phyloP scores from a whole-genome alignment of 2,113 vertebrate species.

The Cheirogaleus medius region DNA sequence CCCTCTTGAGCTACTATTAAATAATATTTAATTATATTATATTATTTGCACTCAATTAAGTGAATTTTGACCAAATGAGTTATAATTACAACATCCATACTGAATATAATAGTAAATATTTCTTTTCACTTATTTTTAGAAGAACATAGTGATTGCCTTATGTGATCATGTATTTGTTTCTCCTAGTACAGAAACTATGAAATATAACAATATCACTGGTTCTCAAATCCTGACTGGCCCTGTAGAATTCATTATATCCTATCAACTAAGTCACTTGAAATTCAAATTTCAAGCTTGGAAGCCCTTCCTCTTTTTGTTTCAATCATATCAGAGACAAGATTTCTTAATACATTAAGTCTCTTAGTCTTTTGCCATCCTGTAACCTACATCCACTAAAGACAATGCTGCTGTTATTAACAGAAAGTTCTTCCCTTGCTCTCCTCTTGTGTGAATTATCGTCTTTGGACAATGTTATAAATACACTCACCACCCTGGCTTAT shows the following conservation, averaged over 20 bases:
- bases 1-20: not conserved
- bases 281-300: not conserved
- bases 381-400: not conserved
- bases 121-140: not conserved
- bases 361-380: not conserved
- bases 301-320: not conserved
- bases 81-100: not conserved
- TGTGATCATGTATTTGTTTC: not conserved
- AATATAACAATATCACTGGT: not conserved
- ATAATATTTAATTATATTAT: not conserved
- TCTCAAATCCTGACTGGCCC: not conserved
- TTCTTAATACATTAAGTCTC: not conserved
- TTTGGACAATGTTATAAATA: not conserved
- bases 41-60: not conserved
- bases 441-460: not conserved
- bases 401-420: not conserved
- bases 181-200: not conserved
- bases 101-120: constrained; percentile 21
- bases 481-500: not conserved
- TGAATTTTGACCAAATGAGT: not conserved
- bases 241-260: not conserved
- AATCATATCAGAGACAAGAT: not conserved
- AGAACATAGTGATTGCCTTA: not conserved
- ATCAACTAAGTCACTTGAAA: not conserved
- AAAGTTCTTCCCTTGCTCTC: not conserved